These are phyloP conservation scores for Mactra quadrangularis DNA, from an alignment of 1,140 invertebrate species.

Conservation along the genomic window DNA sequence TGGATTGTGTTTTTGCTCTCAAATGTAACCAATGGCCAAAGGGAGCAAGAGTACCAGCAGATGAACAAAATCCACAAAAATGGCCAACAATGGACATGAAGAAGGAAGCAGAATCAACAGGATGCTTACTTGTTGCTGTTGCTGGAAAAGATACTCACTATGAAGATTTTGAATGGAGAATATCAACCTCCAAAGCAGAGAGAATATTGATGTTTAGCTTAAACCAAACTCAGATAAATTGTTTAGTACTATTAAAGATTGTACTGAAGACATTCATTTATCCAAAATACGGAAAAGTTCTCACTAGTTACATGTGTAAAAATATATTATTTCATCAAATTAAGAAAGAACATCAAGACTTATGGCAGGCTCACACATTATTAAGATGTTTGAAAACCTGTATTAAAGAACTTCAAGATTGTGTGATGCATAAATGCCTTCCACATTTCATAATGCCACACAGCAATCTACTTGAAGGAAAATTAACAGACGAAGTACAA, in stretches of 20 bases:
- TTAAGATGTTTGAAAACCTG: neutral
- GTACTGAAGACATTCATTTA: slow-evolving; percentile 11
- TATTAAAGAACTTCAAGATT: neutral
- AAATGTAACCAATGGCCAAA: too few relatives aligned
- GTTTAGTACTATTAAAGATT: slow-evolving; percentile 31
- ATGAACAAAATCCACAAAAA: neutral
- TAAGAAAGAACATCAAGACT: neutral
- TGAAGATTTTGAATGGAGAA: slow-evolving; percentile 32
- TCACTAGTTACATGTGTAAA: slow-evolving; percentile 40
- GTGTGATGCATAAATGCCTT: neutral
- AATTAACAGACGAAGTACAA: neutral
- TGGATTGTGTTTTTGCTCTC: too few relatives aligned
- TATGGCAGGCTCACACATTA: neutral
- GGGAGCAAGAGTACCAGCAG: neutral
- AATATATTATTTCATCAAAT: slow-evolving; percentile 13
- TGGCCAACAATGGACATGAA: neutral
- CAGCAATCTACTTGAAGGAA: neutral
- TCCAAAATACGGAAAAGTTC: neutral
- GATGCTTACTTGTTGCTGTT: slow-evolving; percentile 27
- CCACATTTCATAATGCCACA: slow-evolving; percentile 18
- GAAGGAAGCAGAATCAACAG: neutral
- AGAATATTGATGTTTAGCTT: slow-evolving; percentile 31
- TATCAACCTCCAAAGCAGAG: neutral
- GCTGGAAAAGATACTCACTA: neutral
- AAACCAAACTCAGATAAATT: slow-evolving; percentile 20